phyloP scores from a whole-genome alignment of 2,797 vertebrate species.

The Podarcis lilfordi region DNA sequence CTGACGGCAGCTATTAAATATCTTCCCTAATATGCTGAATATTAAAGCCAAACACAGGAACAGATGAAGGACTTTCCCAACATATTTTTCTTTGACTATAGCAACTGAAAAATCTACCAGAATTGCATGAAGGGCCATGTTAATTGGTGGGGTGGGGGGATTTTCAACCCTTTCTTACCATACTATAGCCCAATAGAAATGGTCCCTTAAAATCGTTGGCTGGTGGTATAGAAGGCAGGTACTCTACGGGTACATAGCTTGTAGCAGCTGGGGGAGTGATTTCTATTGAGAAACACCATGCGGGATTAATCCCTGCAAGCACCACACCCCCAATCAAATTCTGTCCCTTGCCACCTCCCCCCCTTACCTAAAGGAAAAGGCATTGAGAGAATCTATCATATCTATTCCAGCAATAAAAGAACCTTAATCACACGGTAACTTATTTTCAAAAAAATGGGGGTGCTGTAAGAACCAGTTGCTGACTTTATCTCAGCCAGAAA shows the following conservation, averaged over 20 bases:
- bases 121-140: not conserved
- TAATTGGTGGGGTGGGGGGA: not conserved
- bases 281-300: not conserved
- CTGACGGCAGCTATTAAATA: not conserved
- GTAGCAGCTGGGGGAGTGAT: not conserved
- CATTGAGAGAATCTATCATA: not conserved
- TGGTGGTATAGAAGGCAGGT: not conserved
- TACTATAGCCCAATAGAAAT: not conserved
- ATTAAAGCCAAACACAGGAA: not conserved
- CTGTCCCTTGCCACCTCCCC: too few relatives aligned
- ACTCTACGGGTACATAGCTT: not conserved
- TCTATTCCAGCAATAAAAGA: not conserved
- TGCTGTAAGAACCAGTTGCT: not conserved
- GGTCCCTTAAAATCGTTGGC: not conserved
- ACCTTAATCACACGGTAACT: not conserved
- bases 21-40: not conserved
- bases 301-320: not conserved
- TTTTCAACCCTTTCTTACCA: not conserved
- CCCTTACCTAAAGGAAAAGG: not conserved
- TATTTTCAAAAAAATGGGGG: not conserved
- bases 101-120: not conserved
- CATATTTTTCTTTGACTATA: not conserved
- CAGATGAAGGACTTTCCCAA: not conserved
- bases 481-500: not conserved
- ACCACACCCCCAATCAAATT: not conserved